phyloP scores from a whole-genome alignment of 2,113 vertebrate species.

The Oreocharis arfaki region DNA sequence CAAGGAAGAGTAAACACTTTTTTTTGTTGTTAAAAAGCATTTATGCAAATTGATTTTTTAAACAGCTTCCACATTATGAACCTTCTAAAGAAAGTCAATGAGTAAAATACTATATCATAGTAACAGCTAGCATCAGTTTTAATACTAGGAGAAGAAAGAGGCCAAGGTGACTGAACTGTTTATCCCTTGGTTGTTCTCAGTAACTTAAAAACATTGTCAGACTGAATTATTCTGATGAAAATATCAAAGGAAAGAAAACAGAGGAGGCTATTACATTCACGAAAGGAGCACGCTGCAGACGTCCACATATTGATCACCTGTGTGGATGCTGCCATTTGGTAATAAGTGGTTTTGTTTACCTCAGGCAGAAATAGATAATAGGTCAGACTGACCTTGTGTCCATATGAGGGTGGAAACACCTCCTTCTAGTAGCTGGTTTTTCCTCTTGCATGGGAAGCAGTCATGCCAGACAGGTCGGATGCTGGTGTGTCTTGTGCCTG shows the following conservation, averaged over 20 bases:
- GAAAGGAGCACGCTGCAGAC: background rate
- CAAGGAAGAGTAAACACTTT: conserved; percentile 28
- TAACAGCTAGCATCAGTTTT: conserved; percentile 23
- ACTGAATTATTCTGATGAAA: conserved; percentile 52
- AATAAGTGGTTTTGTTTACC: conserved; percentile 12
- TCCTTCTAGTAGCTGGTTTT: background rate
- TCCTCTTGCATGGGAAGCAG: background rate
- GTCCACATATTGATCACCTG: background rate
- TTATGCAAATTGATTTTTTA: conserved; percentile 49
- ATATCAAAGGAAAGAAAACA: conserved; percentile 42
- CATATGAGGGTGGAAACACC: background rate
- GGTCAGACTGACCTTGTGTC: background rate
- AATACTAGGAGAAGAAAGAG: conserved; percentile 42
- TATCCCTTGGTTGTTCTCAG: conserved; percentile 31
- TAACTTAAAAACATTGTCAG: conserved; percentile 51
- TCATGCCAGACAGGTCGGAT: background rate
- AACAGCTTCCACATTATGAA: conserved; percentile 33
- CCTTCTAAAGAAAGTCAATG: conserved; percentile 54
- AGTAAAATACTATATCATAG: conserved; percentile 57
- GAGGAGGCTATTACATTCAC: background rate
- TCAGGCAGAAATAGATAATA: background rate
- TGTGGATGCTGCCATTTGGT: background rate
- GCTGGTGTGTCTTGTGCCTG: background rate
- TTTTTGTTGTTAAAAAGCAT: conserved; percentile 40
- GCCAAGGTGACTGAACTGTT: conserved; percentile 60